Percentiles rank a stretch among this genome's conserved stretches.
Evolutionary conservation across 1,140 invertebrate genomes (phyloP).

Genomic region (Frieseomelitta varia): DNA sequence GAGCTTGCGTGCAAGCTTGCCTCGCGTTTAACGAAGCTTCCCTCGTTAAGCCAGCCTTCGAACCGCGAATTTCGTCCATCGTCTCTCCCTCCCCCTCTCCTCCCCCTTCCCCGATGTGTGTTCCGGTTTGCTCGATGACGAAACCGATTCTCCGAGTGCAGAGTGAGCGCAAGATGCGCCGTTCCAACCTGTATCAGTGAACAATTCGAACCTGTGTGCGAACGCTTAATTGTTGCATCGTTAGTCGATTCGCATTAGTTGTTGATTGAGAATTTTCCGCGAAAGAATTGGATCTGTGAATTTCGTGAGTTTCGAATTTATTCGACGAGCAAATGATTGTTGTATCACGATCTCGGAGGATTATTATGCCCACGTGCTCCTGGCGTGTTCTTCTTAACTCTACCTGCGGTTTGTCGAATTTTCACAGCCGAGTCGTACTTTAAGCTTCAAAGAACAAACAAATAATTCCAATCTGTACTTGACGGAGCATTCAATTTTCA

Average conservation of each 20-base stretch:
- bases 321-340: not conserved
- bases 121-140: not conserved
- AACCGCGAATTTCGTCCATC: conserved; percentile 4
- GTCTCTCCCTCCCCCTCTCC: too few relatives aligned
- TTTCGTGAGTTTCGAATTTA: not conserved
- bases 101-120: not conserved
- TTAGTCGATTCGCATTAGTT: not conserved
- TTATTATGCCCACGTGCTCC: not conserved
- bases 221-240: not conserved
- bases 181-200: too few relatives aligned
- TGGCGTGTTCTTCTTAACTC: not conserved
- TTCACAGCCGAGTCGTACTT: too few relatives aligned
- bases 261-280: not conserved
- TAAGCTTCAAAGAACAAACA: too few relatives aligned
- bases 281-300: not conserved
- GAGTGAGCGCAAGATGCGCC: not conserved
- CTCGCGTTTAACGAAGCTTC: conserved; percentile 9
- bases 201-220: not conserved
- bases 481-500: too few relatives aligned
- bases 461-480: too few relatives aligned
- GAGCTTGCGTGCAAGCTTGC: not conserved
- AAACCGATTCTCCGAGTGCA: conserved; percentile 5
- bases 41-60: not conserved
- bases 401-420: too few relatives aligned
- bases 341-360: too few relatives aligned